These are phyloP conservation scores for Globodera rostochiensis DNA, from an alignment of 1,140 invertebrate genomes.

Conservation along the genomic window DNA sequence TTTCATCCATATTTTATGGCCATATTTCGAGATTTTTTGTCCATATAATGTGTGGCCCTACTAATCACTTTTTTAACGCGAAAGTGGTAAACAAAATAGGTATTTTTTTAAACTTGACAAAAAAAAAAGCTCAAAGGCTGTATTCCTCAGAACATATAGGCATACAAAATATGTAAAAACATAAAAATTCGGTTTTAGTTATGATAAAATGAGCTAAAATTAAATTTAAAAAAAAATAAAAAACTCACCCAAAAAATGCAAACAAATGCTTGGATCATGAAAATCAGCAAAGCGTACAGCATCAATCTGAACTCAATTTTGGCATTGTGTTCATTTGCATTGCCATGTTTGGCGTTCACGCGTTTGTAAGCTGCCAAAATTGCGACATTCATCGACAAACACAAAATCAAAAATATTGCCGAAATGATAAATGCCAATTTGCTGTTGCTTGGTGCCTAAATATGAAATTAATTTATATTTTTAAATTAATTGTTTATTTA, in stretches of 20 bases:
- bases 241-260: not conserved
- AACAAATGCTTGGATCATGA: not conserved
- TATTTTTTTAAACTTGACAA: no score
- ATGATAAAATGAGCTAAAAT: not conserved
- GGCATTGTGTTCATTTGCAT: not conserved
- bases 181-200: no score
- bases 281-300: not conserved
- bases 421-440: not conserved
- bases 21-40: no score
- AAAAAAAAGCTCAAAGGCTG: no score
- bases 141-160: no score
- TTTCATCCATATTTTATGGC: no score
- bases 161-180: no score
- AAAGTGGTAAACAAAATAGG: no score
- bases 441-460: slow-evolving; percentile 14
- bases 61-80: no score
- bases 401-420: not conserved
- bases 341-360: not conserved
- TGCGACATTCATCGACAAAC: not conserved
- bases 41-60: no score
- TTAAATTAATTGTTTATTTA: not conserved
- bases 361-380: slow-evolving; percentile 3
- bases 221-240: not conserved
- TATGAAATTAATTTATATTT: not conserved
- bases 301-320: not conserved